A percentile compares a stretch with the other conserved stretches of the same genome.
Evolutionary conservation across 92 coral and sea anemone genomes (phyloP).

Genomic region (Phymanthus crucifer): DNA sequence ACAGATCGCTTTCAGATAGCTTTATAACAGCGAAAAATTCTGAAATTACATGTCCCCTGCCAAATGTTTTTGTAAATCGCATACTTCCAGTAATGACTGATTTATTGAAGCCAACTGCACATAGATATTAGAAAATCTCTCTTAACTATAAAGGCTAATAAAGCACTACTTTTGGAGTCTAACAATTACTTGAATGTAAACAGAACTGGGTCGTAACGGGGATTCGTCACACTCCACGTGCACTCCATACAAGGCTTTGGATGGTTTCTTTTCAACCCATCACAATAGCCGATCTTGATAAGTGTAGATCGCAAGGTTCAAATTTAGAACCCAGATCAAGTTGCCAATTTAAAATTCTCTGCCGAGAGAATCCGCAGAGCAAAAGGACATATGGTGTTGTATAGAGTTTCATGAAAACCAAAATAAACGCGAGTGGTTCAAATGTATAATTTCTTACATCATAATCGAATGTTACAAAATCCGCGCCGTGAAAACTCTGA

Average conservation of each 20-base stretch:
- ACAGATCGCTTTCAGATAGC: slow-evolving; percentile 34
- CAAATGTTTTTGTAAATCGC: slow-evolving; percentile 7
- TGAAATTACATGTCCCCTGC: background rate
- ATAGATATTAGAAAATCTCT: slow-evolving; percentile 9
- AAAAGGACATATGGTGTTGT: slow-evolving; percentile 12
- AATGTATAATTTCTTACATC: background rate
- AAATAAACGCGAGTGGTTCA: background rate
- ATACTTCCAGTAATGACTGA: background rate
- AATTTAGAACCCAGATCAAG: slow-evolving; percentile 16
- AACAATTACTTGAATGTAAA: slow-evolving; percentile 32
- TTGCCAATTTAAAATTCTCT: slow-evolving; percentile 35
- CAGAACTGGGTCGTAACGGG: slow-evolving; percentile 38
- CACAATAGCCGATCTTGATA: slow-evolving; percentile 28
- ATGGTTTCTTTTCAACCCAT: slow-evolving; percentile 32
- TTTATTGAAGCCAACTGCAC: slow-evolving; percentile 18
- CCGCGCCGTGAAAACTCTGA: slow-evolving; percentile 35
- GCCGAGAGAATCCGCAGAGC: slow-evolving; percentile 3
- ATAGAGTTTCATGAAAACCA: slow-evolving; percentile 31
- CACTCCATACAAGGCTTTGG: slow-evolving; percentile 37
- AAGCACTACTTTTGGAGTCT: slow-evolving; percentile 22
- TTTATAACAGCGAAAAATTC: slow-evolving; percentile 4
- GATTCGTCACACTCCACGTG: slow-evolving; percentile 44
- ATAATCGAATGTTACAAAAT: slow-evolving; percentile 23
- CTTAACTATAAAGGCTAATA: slow-evolving; percentile 26
- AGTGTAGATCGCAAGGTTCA: slow-evolving; percentile 18